These are phyloP conservation scores for Stichodactyla helianthus DNA, from an alignment of 64 coral and sea anemone genomes.

Conservation along the genomic window DNA sequence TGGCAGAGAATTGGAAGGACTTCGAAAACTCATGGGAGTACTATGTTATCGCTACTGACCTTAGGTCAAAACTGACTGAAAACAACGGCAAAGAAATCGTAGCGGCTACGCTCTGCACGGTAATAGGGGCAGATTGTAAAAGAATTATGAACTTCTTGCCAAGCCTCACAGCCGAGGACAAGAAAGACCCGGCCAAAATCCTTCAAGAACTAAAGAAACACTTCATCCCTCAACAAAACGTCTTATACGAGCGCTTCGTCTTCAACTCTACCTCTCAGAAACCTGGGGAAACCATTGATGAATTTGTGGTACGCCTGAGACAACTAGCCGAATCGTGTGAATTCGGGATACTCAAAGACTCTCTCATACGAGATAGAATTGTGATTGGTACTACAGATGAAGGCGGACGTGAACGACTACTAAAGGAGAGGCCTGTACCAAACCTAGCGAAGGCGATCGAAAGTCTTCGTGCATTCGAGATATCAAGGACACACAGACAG, in stretches of 20 bases:
- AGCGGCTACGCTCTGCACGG: slow-evolving; percentile 33
- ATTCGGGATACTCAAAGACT: slow-evolving; percentile 12
- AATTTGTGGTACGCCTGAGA: slow-evolving; percentile 3
- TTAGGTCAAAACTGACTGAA: no score
- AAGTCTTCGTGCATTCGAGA: not conserved
- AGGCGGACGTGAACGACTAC: not conserved
- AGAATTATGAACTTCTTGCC: slow-evolving; percentile 60
- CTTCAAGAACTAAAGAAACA: slow-evolving; percentile 36
- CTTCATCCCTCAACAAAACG: slow-evolving; percentile 48
- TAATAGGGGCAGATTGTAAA: slow-evolving; percentile 49
- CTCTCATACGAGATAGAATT: slow-evolving; percentile 19
- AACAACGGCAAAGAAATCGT: slow-evolving; percentile 18
- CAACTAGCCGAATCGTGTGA: slow-evolving; percentile 23
- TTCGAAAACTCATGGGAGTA: no score
- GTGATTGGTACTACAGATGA: slow-evolving; percentile 34
- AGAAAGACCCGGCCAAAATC: slow-evolving; percentile 36
- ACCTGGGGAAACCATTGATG: not conserved
- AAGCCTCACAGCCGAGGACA: slow-evolving; percentile 29
- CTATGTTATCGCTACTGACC: no score
- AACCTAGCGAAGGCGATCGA: not conserved
- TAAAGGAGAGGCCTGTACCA: slow-evolving; percentile 1
- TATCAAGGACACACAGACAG: slow-evolving; percentile 33
- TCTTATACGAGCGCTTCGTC: slow-evolving; percentile 7
- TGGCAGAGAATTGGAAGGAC: no score
- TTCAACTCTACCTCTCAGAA: slow-evolving; percentile 19